Evolutionary conservation across 1,140 invertebrate species (phyloP), one percentile per base, ranked within the genome.

Genomic region (Micrasema longulum): DNA sequence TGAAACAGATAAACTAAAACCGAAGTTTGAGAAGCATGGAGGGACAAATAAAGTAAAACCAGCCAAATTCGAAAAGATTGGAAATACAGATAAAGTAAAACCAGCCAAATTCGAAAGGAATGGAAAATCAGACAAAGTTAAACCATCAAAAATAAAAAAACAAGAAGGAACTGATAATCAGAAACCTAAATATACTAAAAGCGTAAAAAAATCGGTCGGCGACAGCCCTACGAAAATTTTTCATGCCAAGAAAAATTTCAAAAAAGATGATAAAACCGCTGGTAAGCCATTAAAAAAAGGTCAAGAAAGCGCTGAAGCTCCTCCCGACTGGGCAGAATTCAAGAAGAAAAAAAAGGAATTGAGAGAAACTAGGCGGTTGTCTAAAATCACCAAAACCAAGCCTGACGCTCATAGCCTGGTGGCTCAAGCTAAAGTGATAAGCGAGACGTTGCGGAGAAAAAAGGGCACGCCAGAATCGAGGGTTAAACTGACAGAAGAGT

Each of bases 281-380:
- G 26, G 26, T 31, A 48, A 48, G 16, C 45, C 45, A 12, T 48
- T 48, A 2, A 7, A 48, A 14, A 48, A 48, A 48, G 7, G 7
- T 4, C 26, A 38, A 20, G 55, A 41, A 11, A 18, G 23, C 26
- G 18, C 55, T 10, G 36, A 38, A 9, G 62, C 68, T n/a, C 73
- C 73, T 35, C 88, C 89, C 12, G 86, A 92, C 78, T 94, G 93
- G 92, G 80, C 85, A 12, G 87, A 92, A 78, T 87, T 91, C 76
- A 93, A 92, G 77, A 88, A 92, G 76, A 85, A 93, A 72, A 91
- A 90, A 77, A 92, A 92, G 76, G 87, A 91, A 63, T 80, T 93
- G 0, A 87, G 88, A 73, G 74, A 85, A 2, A 87, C 89, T 71
- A 81, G 90, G 1, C 89, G 86, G 55, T 77, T 79, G 75, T 78